Evolutionary conservation across 1,140 invertebrate species (phyloP), one percentile per base, ranked within the genome.

Genomic region (Amyelois transitella): DNA sequence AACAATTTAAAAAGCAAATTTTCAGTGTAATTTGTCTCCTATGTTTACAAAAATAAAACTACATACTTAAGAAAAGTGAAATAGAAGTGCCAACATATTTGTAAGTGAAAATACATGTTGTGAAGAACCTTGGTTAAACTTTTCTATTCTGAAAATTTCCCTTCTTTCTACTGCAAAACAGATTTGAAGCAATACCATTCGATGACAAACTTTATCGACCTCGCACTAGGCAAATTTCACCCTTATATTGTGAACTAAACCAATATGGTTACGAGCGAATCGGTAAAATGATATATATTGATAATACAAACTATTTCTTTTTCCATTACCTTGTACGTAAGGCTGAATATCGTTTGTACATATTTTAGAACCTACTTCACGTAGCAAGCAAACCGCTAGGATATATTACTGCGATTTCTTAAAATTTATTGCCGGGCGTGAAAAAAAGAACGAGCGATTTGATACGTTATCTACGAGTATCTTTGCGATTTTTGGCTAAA

Each of bases 381-480:
- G 66, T 69, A 69, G 66, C 66, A 69, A 69, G 60, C 66, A 69
- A 66, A 66, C 60, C 63, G 48, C 59, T n/a, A 56, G 32, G 56
- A 69, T 69, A 69, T 69, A 69, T 69, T 66, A 51, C 66, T 51
- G 25, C 66, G 60, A 66, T 66, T 69, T 60, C 38, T 56, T 53
- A 54, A 57, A 62, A 69, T 69, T 69, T 69, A 69, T 69, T 65
- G 58, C 52, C 10, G 53, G 20, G 43, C 28, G 53, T 21, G 58
- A 60, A 64, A 69, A 69, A 69, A 54, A 55, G 58, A 59, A 64
- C 57, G 51, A 56, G 55, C 55, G 49, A 52, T 63, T 69, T 63
- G 58, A 69, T 66, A 66, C 63, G 58, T 65, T 69, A 60, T 57
- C 49, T 52, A 47, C 20, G 38, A 54, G 14, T 54, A 56, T 58